Base-by-base conservation (phyloP, 2,113 vertebrate species). In the Gopherus evgoodei region DNA sequence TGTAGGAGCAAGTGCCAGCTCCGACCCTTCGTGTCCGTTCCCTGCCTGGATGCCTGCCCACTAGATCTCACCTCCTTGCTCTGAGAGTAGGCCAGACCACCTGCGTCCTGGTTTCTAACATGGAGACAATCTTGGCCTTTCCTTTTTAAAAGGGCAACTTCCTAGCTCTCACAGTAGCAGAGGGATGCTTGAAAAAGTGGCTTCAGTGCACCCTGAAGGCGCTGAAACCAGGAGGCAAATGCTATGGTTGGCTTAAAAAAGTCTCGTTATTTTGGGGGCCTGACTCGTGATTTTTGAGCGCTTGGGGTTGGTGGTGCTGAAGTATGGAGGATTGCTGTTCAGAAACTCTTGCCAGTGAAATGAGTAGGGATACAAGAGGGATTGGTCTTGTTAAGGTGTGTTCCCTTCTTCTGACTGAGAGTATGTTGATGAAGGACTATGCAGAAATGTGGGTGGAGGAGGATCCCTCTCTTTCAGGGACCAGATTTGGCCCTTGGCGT, bases 371-470 rank as follows among this genome's bases (percentile, higher is more conserved):
- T 49, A 47, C 25, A 21, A 17, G 72, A 65, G 0, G 3, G 69
- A 83, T 31, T 2, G n/a, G 47, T 22, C 47, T 2, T 24, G 54
- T 8, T 56, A 14, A 81, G 25, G 7, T 31, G 2, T 19, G 1
- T 35, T 56, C 54, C 72, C 44, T 42, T 42, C 38, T 76, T 42
- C 11, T 38, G 38, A 11, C 21, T 50, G 50, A 72, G 54, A 56
- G 38, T 24, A 29, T 0, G 1, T 49, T 53, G 86, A 14, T 27
- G 35, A 24, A 62, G 52, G 42, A 29, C 35, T 44, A 0, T 2
- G 57, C 35, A 50, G 57, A 84, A 9, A 35, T 44, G 11, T 14
- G 35, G 72, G 38, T 24, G 35, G 16, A 16, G 35, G 16, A n/a
- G 7, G 31, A 38, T 42, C 21, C n/a, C 69, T 21, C n/a, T 75